phyloP scores from a whole-genome alignment of 2,797 vertebrate genomes.

The Naso thynnoides region DNA sequence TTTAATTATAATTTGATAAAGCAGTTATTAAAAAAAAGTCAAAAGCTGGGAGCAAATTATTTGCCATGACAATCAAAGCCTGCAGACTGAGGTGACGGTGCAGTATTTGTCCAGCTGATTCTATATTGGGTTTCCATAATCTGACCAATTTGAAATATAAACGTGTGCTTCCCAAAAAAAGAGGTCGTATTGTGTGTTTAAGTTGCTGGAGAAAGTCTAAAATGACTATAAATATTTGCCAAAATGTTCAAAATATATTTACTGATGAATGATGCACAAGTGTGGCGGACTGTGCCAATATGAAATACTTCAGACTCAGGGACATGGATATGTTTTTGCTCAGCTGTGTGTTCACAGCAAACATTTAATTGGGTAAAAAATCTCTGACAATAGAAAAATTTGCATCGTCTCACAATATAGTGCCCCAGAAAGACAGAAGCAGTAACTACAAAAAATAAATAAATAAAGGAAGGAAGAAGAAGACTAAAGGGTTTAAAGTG shows the following conservation, averaged over 20 bases:
- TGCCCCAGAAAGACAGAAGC: no score
- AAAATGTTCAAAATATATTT: neutral
- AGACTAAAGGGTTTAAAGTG: no score
- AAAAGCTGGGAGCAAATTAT: neutral
- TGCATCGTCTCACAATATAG: neutral
- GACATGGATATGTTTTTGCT: neutral
- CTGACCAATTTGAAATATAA: no score
- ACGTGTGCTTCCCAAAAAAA: neutral
- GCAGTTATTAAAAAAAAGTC: neutral
- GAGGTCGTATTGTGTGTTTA: no score
- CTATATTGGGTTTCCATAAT: neutral
- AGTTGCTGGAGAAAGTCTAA: no score
- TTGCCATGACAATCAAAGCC: conserved; percentile 1
- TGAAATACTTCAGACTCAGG: neutral
- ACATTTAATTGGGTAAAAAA: neutral
- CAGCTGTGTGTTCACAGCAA: no score
- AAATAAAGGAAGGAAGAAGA: no score
- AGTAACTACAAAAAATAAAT: no score
- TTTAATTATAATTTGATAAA: conserved; percentile 5
- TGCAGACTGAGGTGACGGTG: neutral
- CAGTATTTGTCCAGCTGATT: no score
- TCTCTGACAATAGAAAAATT: neutral
- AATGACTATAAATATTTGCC: no score
- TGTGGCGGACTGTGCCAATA: neutral
- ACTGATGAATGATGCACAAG: neutral